A percentile compares a stretch with the other conserved stretches of the same genome.
Evolutionary conservation across 2,113 vertebrate species (phyloP).

Genomic region (Prionailurus viverrinus): DNA sequence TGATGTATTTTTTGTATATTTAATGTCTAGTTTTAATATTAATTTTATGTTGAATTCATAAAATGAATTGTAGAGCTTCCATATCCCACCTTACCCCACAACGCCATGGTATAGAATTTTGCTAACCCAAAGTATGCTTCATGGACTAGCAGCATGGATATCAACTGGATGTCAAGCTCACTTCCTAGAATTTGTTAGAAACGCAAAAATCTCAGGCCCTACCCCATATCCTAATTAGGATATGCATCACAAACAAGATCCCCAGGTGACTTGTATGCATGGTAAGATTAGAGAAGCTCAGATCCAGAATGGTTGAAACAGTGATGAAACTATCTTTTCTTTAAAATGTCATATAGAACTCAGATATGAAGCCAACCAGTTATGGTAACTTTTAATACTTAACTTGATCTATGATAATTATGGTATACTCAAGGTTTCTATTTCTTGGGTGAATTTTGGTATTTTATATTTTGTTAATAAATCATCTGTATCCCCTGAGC

Average conservation of each 20-base stretch:
- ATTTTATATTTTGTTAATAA: constrained; percentile 32
- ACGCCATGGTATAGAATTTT: neutral
- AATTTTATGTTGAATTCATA: neutral
- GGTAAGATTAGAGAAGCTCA: neutral
- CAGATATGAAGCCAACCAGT: neutral
- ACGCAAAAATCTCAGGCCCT: neutral
- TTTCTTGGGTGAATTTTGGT: neutral
- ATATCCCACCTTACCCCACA: neutral
- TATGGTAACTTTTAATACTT: neutral
- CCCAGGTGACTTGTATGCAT: neutral
- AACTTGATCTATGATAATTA: neutral
- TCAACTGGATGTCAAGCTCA: neutral
- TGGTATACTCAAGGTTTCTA: neutral
- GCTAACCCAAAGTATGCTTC: neutral
- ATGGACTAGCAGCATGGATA: neutral
- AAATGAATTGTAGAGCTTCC: neutral
- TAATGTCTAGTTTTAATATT: constrained; percentile 4
- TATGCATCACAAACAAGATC: neutral
- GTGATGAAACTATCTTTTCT: neutral
- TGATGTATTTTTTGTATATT: neutral
- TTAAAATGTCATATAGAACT: neutral
- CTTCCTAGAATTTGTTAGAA: neutral
- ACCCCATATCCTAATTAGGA: neutral
- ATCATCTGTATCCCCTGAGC: neutral
- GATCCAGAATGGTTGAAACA: neutral